Evolutionary conservation across 2,113 vertebrate genomes (phyloP).

Genomic region (Mixornis gularis): DNA sequence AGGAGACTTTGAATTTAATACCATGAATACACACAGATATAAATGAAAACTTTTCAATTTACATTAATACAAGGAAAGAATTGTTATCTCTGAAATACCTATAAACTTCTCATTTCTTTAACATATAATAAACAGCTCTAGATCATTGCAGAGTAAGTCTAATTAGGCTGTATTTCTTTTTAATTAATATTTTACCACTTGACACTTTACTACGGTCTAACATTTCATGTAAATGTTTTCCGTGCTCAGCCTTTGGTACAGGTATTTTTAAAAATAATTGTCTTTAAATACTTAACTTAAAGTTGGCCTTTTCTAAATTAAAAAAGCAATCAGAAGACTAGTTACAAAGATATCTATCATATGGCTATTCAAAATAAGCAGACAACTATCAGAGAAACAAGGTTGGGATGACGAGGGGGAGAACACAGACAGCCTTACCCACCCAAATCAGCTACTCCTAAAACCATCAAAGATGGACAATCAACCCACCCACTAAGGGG

Average conservation of each 20-base stretch:
- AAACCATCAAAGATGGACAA: background rate
- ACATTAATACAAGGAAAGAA: background rate
- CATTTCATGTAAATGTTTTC: background rate
- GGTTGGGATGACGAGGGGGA: background rate
- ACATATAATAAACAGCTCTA: background rate
- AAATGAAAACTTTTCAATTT: background rate
- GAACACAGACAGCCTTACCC: background rate
- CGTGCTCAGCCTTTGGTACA: background rate
- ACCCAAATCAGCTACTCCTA: background rate
- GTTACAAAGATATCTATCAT: background rate
- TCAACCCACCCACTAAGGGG: background rate
- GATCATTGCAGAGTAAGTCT: background rate
- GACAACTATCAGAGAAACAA: background rate
- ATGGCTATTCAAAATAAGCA: background rate
- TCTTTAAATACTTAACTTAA: background rate
- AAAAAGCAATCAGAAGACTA: background rate
- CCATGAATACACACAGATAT: background rate
- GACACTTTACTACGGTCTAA: background rate
- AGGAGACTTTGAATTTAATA: background rate
- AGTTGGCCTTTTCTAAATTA: background rate
- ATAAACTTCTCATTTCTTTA: background rate
- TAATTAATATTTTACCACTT: background rate
- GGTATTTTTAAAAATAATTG: background rate
- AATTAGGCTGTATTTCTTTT: background rate
- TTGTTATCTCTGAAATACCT: background rate